These are phyloP conservation scores for Pipistrellus kuhlii DNA, from an alignment of 2,797 vertebrate species.

Conservation along the genomic window DNA sequence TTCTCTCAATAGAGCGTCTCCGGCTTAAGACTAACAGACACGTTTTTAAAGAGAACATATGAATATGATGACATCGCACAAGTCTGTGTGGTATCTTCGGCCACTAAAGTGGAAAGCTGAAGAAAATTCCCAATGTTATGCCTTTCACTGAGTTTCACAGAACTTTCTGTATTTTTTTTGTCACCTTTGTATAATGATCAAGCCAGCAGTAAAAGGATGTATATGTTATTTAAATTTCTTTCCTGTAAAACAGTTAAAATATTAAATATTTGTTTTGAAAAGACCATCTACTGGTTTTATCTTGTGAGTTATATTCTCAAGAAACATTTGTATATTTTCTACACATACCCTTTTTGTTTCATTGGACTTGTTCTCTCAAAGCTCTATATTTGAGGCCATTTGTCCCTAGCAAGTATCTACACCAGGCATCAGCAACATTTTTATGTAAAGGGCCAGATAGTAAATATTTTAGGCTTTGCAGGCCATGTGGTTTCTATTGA, in stretches of 20 bases:
- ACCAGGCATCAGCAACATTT: not conserved
- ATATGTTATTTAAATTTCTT: slow-evolving; percentile 81
- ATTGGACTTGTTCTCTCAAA: slow-evolving; percentile 24
- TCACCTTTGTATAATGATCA: slow-evolving; percentile 68
- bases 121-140: slow-evolving; percentile 55
- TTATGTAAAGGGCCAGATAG: not conserved
- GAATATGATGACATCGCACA: slow-evolving; percentile 99
- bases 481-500: not conserved
- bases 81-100: slow-evolving; percentile 97
- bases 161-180: slow-evolving; percentile 84
- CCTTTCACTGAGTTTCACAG: slow-evolving; percentile 77
- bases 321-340: slow-evolving; percentile 50
- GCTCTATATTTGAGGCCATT: slow-evolving; percentile 17
- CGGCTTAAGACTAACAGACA: slow-evolving; percentile 96
- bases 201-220: slow-evolving; percentile 59
- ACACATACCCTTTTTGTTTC: not conserved
- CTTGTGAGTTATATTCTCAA: slow-evolving; percentile 47
- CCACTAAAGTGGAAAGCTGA: slow-evolving; percentile 90
- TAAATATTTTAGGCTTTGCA: not conserved
- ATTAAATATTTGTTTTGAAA: slow-evolving; percentile 85
- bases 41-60: slow-evolving; percentile 98
- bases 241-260: slow-evolving; percentile 77
- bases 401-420: slow-evolving; percentile 4
- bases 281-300: slow-evolving; percentile 34
- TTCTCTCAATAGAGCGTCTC: slow-evolving; percentile 93